Percentiles rank a stretch among this genome's conserved stretches.
Conservation (phyloP, 2,888 invertebrate species). For the Teinopalpus imperialis region DNA sequence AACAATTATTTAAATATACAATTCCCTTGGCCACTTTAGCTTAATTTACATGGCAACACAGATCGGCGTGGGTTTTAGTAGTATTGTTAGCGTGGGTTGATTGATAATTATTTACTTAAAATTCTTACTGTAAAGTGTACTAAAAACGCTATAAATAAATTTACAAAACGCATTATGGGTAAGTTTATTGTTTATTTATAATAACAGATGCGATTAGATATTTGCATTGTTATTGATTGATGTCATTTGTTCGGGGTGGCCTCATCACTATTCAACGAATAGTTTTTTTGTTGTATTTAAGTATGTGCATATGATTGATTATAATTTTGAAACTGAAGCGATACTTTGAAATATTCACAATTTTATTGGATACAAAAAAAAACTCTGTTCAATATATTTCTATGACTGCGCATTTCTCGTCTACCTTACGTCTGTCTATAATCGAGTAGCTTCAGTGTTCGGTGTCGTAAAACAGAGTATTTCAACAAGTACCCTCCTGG, state of each 20-base stretch:
- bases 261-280: conserved; percentile 36
- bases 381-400: conserved; percentile 7
- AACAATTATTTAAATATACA: too few species aligned
- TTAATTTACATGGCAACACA: conserved; percentile 65
- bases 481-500: too few species aligned
- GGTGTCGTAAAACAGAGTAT: conserved; percentile 7
- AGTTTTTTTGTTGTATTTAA: conserved; percentile 45
- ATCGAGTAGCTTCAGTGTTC: conserved; percentile 11
- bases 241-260: conserved; percentile 58
- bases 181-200: conserved; percentile 40
- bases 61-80: conserved; percentile 72
- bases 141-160: conserved; percentile 33
- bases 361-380: background rate
- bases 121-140: conserved; percentile 26
- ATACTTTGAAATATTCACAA: conserved; percentile 15
- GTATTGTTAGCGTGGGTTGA: conserved; percentile 72
- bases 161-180: conserved; percentile 47
- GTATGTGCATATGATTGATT: conserved; percentile 27
- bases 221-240: conserved; percentile 64
- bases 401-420: conserved; percentile 10
- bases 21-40: too few species aligned
- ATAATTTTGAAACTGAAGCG: conserved; percentile 12
- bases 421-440: conserved; percentile 5
- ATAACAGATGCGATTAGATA: conserved; percentile 28
- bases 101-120: conserved; percentile 47